Base-by-base conservation (phyloP, 2,797 vertebrate species). In the Dallia pectoralis region DNA sequence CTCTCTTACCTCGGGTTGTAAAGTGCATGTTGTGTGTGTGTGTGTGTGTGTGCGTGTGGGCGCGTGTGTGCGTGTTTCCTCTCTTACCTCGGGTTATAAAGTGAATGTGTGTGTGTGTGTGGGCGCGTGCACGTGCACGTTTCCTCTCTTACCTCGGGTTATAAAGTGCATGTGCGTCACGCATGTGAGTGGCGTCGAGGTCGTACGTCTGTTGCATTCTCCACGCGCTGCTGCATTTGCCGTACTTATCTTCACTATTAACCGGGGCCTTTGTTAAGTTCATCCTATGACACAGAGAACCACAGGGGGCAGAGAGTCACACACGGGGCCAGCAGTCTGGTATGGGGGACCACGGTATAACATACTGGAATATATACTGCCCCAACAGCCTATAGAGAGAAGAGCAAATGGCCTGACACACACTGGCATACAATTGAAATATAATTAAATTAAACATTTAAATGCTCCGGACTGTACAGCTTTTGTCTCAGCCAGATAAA, bases 191-290 rank as follows among this genome's bases (percentile, higher is more conserved):
- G 89, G 91, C 90, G 83, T 94, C 93, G 80, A 92, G 91, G 91
- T 92, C 92, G 92, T 93, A 94, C 90, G 86, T 92, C 82, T 93
- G 93, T 90, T 93, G 93, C 92, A 93, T 94, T 87, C 93, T 94
- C 93, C 93, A 94, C 88, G 92, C 90, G 87, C 93, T 87, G 88
- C 91, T 90, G 77, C 93, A 93, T 93, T 94, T 94, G 91, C 84
- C 85, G 89, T 91, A 91, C 90, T 89, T 93, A 85, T 94, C 93
- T 86, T 93, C 93, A 81, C 92, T 93, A 91, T 93, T 94, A 92
- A 94, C 90, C 79, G 91, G 92, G 74, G 91, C 91, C 92, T 94
- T 94, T 89, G 93, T 93, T 93, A 94, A 91, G 92, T 94, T 94
- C 93, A 94, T 94, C 92, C 93, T 94, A 91, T 15, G 79, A 86